A percentile compares a stretch with the other conserved stretches of the same genome.
phyloP scores from a whole-genome alignment of 64 coral and sea anemone species.

The Dendrophyllia cribrosa region DNA sequence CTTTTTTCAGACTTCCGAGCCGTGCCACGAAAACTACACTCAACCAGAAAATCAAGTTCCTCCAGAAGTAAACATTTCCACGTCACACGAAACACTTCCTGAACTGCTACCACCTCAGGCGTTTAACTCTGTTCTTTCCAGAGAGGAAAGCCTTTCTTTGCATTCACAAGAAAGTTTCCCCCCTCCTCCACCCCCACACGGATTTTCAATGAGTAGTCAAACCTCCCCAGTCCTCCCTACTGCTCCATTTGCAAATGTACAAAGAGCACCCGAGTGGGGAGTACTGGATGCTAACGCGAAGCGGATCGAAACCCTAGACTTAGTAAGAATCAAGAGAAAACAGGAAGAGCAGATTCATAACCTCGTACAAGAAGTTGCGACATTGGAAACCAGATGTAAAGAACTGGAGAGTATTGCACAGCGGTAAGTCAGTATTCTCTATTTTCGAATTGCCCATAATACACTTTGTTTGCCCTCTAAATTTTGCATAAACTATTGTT shows the following conservation, averaged over 20 bases:
- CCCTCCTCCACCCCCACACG: neutral
- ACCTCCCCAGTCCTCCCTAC: neutral
- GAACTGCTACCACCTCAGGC: neutral
- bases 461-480: no score
- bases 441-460: no score
- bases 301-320: constrained; percentile 21
- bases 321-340: constrained; percentile 18
- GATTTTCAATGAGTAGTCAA: constrained; percentile 6
- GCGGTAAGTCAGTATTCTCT: constrained; percentile 1
- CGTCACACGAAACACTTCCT: neutral
- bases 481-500: no score
- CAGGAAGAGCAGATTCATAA: constrained; percentile 38
- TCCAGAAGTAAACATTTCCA: neutral
- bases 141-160: neutral
- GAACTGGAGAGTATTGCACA: constrained; percentile 35
- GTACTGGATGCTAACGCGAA: neutral
- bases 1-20: constrained; percentile 13
- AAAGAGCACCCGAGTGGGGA: constrained; percentile 3
- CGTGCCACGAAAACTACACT: neutral
- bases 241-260: neutral
- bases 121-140: neutral
- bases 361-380: constrained; percentile 2
- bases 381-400: neutral
- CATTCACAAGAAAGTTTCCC: constrained; percentile 24
- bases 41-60: neutral